These are phyloP conservation scores for Elysia chlorotica DNA, from an alignment of 1,140 invertebrate genomes.

Conservation along the genomic window DNA sequence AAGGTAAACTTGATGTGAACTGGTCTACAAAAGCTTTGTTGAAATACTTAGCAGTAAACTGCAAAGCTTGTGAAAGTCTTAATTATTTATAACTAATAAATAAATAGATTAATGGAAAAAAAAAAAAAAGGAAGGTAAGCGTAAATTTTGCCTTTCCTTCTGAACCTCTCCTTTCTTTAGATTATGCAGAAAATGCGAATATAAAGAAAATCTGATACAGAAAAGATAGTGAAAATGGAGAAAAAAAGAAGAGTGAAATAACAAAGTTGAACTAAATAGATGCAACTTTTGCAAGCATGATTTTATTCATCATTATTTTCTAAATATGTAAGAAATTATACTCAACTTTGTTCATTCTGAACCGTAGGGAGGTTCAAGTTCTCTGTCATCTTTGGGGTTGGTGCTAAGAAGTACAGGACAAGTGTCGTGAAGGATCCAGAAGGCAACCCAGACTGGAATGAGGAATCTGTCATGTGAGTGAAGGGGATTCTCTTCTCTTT, in stretches of 20 bases:
- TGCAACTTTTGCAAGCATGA: neutral
- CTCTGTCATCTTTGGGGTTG: constrained; percentile 58
- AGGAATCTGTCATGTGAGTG: constrained; percentile 56
- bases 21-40: neutral
- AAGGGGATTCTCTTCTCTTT: neutral
- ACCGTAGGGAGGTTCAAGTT: constrained; percentile 52
- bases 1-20: neutral
- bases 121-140: too few species aligned
- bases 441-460: constrained; percentile 56
- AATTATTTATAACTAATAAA: too few species aligned
- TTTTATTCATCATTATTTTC: neutral
- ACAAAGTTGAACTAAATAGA: neutral
- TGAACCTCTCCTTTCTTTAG: too few species aligned
- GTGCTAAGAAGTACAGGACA: constrained; percentile 52
- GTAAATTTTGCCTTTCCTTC: too few species aligned
- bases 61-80: too few species aligned
- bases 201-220: neutral
- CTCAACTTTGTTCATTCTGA: neutral
- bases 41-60: too few species aligned
- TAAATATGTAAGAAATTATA: too few species aligned
- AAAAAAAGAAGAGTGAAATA: neutral
- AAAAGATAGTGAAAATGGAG: neutral
- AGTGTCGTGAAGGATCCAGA: constrained; percentile 45
- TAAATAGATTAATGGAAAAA: too few species aligned
- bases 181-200: too few species aligned